Conservation (phyloP, 1,140 invertebrate genomes). For the Drosophila willistoni region DNA sequence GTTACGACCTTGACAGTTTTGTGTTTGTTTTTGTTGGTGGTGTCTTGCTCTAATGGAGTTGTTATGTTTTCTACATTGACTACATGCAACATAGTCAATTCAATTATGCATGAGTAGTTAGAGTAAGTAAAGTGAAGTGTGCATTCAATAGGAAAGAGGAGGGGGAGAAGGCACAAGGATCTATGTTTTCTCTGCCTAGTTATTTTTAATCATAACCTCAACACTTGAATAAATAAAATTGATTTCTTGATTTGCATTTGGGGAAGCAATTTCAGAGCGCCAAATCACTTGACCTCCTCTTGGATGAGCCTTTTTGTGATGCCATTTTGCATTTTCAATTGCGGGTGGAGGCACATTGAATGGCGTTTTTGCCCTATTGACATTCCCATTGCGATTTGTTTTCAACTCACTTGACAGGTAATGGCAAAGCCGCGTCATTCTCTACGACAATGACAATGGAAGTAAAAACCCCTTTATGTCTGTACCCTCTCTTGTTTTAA, state of each 20-base stretch:
- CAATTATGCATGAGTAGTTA: constrained; percentile 58
- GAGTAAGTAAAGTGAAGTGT: constrained; percentile 24
- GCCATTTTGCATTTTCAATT: constrained; percentile 77
- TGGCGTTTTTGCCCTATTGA: constrained; percentile 65
- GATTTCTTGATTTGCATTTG: constrained; percentile 21
- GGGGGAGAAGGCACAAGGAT: background rate
- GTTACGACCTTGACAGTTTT: constrained; percentile 23
- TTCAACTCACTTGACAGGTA: constrained; percentile 80
- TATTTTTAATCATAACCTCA: constrained; percentile 4
- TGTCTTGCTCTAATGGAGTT: constrained; percentile 62
- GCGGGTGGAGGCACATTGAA: constrained; percentile 42
- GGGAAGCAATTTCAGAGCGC: constrained; percentile 57
- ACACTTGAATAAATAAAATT: constrained; percentile 53
- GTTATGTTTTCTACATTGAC: constrained; percentile 54
- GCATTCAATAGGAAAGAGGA: background rate
- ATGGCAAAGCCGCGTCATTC: constrained; percentile 49
- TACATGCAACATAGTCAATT: constrained; percentile 43
- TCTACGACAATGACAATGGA: constrained; percentile 33
- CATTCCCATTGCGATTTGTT: constrained; percentile 79
- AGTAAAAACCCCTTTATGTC: constrained; percentile 47
- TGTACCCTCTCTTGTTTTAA: background rate
- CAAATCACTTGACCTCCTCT: constrained; percentile 74
- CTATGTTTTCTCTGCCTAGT: background rate
- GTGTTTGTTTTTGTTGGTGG: constrained; percentile 14
- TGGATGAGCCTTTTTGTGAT: constrained; percentile 62